Evolutionary conservation across 1,140 invertebrate genomes (phyloP), one percentile per base, ranked within the genome.

Genomic region (Pseudomyrmex pallidus): DNA sequence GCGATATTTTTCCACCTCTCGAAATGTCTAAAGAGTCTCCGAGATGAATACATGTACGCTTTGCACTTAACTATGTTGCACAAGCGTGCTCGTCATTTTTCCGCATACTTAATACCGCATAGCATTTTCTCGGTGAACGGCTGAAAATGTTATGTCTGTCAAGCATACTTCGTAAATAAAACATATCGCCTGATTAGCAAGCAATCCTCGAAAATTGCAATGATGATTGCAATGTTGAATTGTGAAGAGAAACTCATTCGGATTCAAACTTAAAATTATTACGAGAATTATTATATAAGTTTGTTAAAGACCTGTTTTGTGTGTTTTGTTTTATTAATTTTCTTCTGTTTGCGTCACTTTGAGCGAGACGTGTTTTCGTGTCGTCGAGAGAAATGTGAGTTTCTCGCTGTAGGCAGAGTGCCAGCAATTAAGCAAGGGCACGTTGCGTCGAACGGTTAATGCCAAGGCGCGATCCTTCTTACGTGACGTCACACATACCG

Each of bases 51-150:
- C 7, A 20, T 22, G 4, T 13, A 48, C 35, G 63, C 35, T 78
- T 44, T 48, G 44, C 20, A 17, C 0, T 17, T 10, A 50, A 61
- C 10, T 22, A 48, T 46, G 44, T 72, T 78, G 52, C 76, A 70
- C 76, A 78, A 78, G 64, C 10, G 17, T 48, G 12, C 35, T 62
- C 17, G 3, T 57, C 52, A 70, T 78, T 80, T 80, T 72, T 61
- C 76, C 54, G 44, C 54, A 44, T 44, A 44, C 10, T 78, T 68
- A 78, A 59, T 68, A 48, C 0, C 20, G 44, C 17, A 2, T 35
- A 59, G 20, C 17, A 59, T 25, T 78, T 25, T 78, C 35, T 77
- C 54, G 64, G 44, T 59, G 64, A 78, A 59, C 17, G 74, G 64
- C 50, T 56, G 17, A 20, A 68, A 66, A 22, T 59, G 15, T 48